Conservation (phyloP, 2,797 vertebrate species). For the Odontamblyopus rebecca region DNA sequence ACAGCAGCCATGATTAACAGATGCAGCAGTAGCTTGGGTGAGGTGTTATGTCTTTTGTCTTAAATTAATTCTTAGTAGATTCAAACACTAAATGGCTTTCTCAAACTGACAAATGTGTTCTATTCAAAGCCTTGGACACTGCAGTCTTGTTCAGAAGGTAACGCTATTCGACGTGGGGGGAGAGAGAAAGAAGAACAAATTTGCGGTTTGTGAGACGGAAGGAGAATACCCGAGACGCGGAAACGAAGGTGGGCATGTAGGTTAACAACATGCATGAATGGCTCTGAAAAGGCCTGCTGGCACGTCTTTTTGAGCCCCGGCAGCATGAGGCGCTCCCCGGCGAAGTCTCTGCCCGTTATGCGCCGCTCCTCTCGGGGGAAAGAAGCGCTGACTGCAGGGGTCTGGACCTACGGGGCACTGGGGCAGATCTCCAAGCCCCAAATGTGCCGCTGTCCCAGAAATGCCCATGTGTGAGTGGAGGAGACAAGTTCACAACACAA, state of each 20-base stretch:
- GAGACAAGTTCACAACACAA: conserved; percentile 2
- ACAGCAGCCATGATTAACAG: too few relatives aligned
- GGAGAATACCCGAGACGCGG: conserved; percentile 27
- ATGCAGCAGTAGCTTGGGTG: too few relatives aligned
- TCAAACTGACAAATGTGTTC: conserved; percentile 58
- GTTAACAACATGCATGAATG: conserved; percentile 71
- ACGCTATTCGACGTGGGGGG: conserved; percentile 7
- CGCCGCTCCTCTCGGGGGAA: conserved; percentile 26
- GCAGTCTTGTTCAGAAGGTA: conserved; percentile 50
- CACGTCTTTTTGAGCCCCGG: conserved; percentile 54
- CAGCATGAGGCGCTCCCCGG: conserved; percentile 50
- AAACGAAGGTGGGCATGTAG: conserved; percentile 68
- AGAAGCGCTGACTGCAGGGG: conserved; percentile 54
- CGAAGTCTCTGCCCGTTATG: conserved; percentile 58
- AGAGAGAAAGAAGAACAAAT: conserved; percentile 28
- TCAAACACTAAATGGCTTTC: conserved; percentile 18
- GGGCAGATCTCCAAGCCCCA: conserved; percentile 14
- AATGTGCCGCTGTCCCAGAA: conserved; percentile 28
- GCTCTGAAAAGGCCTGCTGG: conserved; percentile 67
- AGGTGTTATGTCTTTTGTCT: not conserved
- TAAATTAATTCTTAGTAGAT: not conserved
- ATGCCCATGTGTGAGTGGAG: conserved; percentile 20
- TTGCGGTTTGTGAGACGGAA: conserved; percentile 42
- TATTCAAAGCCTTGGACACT: conserved; percentile 55
- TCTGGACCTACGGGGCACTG: conserved; percentile 36